Evolutionary conservation across 2,888 invertebrate genomes (phyloP).

Genomic region (Rotaria magnacalcarata): DNA sequence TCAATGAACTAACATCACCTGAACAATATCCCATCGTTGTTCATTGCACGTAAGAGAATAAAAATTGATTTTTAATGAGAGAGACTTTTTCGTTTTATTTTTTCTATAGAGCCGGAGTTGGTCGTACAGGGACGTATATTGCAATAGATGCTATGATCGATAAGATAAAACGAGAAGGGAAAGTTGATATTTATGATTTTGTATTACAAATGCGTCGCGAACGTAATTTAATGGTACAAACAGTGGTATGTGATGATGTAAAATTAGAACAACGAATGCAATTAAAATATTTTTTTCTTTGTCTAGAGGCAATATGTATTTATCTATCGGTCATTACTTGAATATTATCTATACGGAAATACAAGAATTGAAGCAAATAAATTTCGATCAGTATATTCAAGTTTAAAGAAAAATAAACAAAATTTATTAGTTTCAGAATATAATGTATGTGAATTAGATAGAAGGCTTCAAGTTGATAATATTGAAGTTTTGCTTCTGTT

Average conservation of each 20-base stretch:
- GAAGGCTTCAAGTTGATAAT: neutral
- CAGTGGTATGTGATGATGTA: neutral
- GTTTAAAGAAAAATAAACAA: slow-evolving; percentile 7
- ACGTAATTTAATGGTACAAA: slow-evolving; percentile 36
- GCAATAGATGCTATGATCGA: slow-evolving; percentile 31
- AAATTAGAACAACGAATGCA: neutral
- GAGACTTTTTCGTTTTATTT: neutral
- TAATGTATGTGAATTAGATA: neutral
- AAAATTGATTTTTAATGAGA: neutral
- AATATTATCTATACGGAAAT: slow-evolving; percentile 29
- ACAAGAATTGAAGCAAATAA: slow-evolving; percentile 23
- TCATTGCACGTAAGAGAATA: slow-evolving; percentile 26
- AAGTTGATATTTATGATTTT: slow-evolving; percentile 30
- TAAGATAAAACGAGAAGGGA: slow-evolving; percentile 1
- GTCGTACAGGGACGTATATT: slow-evolving; percentile 30
- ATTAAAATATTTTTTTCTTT: neutral
- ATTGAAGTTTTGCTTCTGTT: neutral
- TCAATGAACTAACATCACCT: neutral
- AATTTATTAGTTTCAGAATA: neutral
- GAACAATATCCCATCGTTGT: slow-evolving; percentile 33
- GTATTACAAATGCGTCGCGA: slow-evolving; percentile 4
- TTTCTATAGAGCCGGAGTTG: slow-evolving; percentile 3
- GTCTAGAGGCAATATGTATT: slow-evolving; percentile 25
- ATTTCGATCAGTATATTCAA: neutral
- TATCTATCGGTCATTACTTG: slow-evolving; percentile 15